phyloP scores from a whole-genome alignment of 2,797 vertebrate species.

The Pithecia hirsuta region DNA sequence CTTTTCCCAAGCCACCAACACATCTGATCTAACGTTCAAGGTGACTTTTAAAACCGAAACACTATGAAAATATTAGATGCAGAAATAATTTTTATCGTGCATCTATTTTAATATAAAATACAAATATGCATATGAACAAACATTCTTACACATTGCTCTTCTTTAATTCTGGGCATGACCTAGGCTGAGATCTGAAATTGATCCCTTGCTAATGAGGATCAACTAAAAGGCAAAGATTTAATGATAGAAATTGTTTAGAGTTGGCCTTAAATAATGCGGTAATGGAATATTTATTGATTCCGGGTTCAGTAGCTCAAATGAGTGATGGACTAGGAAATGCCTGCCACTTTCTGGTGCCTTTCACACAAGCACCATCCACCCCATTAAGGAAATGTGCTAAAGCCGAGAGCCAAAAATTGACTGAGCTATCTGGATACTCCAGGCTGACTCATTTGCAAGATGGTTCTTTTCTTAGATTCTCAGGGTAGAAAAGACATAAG shows the following conservation, averaged over 20 bases:
- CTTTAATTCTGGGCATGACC: slow-evolving; percentile 47
- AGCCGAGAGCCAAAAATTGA: slow-evolving; percentile 3
- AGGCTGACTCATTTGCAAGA: slow-evolving; percentile 49
- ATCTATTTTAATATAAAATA: slow-evolving; percentile 11
- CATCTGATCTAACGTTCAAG: neutral
- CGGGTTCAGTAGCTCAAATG: slow-evolving; percentile 14
- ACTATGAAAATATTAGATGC: neutral
- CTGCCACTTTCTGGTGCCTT: slow-evolving; percentile 1
- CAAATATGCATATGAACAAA: neutral
- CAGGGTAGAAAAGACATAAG: slow-evolving; percentile 22
- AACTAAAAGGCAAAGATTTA: slow-evolving; percentile 70
- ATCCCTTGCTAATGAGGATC: slow-evolving; percentile 58
- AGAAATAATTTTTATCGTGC: neutral
- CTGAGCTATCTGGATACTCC: neutral
- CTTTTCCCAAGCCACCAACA: neutral
- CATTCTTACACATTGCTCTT: slow-evolving; percentile 1
- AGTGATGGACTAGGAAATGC: slow-evolving; percentile 45
- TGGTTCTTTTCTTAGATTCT: slow-evolving; percentile 45
- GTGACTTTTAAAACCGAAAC: neutral
- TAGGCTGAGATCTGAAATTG: slow-evolving; percentile 47
- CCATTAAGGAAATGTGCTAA: neutral
- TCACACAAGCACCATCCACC: neutral
- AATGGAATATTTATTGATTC: slow-evolving; percentile 72
- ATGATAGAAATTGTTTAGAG: slow-evolving; percentile 59
- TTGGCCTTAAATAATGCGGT: slow-evolving; percentile 58